Base-by-base conservation (phyloP, 2,797 vertebrate genomes). In the Sebastes vulpes region DNA sequence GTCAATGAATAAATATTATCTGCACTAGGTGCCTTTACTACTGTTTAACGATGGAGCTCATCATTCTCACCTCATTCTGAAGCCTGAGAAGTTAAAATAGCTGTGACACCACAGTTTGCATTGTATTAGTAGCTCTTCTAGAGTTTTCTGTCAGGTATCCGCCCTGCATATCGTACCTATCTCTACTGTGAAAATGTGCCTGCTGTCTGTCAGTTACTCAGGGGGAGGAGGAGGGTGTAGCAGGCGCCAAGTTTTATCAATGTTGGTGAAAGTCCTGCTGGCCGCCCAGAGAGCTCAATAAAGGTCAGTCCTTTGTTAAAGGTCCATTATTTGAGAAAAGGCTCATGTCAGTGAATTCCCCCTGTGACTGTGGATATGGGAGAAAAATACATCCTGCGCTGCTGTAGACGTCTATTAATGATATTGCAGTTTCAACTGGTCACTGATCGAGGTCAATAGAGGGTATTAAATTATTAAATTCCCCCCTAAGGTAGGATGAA, bases 291-390 rank as follows among this genome's bases (percentile, higher is more conserved):
- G 59, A 75, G 73, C 68, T 84, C 81, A 83, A 72, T 85, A 81
- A 85, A 92, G 83, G 87, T 90, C 81, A 86, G 61, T 81, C 56
- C 53, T 77, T 78, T 75, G 72, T 82, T 69, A 75, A 78, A 83
- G 65, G 46, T 61, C 69, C 60, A 61, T 87, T 82, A 79, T 83
- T 68, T 65, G 57, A 74, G 31, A 73, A 75, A 64, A 77, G 81
- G 58, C 73, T 83, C 61, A 54, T 72, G 84, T 81, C 69, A 48
- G 54, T 75, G 26, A 81, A 72, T 83, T 79, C 74, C 70, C 75
- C 21, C 4, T 58, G 23, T 46, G 65, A 54, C 53, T 35, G 26
- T 63, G 50, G 31, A 56, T 73, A 70, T 65, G 63, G 59, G 35
- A 46, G 48, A 65, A 26, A 78, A 75, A 75, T 59, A 61, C 9